Evolutionary conservation across 2,888 invertebrate species (phyloP), one percentile per base, ranked within the genome.

Genomic region (Chalcosyrphus nemorum): DNA sequence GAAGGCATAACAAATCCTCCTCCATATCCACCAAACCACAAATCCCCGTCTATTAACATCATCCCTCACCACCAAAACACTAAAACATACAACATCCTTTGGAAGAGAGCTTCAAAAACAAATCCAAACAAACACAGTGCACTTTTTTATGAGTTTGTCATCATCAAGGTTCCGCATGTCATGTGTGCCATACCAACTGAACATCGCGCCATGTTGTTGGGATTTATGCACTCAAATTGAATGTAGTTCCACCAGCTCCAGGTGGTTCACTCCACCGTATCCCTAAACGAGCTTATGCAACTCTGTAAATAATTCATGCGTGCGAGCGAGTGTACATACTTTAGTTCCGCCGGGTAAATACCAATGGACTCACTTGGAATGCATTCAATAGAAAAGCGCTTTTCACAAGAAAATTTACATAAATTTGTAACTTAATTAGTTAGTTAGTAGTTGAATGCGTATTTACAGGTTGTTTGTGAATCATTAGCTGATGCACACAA

Each of bases 391-490:
- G 61, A 41, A 61, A 29, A 21, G 52, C 32, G 15, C 11, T 15
- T 45, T 43, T 17, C 32, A 9, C 7, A 43, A 41, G 43, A 59
- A 43, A 52, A 72, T 72, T 72, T 61, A 35, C 72, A 72, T 72
- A 54, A 52, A 72, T 72, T 61, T 43, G 32, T 35, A 43, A 72
- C 52, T 72, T 63, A 72, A 72, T 72, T 72, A 72, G 72, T 72
- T 54, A 19, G 66, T 41, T 54, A 24, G n/a, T n/a, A n/a, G 57
- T 59, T 71, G 59, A 50, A 71, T 45, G 70, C 35, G 56, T 43
- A 43, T 70, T 57, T 71, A 41, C 50, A 29, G 50, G 61, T 27
- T 61, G 61, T 61, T 63, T 72, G 61, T 54, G 61, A 29, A 61
- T 63, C 72, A 72, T 72, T 63, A 72, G 54, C 52, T 52, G 19